Percentiles rank a stretch among this genome's conserved stretches.
Conservation (phyloP, 2,888 invertebrate species). For the Sceliomorpha sp. region DNA sequence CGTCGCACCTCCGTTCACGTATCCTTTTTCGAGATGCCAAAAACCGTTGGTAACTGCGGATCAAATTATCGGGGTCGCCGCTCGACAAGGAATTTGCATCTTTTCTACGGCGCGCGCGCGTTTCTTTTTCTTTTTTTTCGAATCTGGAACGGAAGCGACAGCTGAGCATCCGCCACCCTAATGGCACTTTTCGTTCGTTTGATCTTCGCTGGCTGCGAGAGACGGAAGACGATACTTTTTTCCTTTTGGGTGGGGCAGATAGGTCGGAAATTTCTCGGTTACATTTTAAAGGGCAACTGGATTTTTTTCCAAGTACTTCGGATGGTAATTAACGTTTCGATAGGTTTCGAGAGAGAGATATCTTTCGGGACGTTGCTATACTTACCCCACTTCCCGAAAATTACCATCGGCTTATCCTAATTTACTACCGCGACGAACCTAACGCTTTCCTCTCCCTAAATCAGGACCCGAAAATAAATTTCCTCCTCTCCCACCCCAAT, state of each 20-base stretch:
- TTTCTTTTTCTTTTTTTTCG: too few relatives aligned
- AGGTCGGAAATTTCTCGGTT: not conserved
- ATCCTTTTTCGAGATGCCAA: conserved; percentile 52
- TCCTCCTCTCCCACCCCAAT: too few relatives aligned
- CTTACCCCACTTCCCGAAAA: too few relatives aligned
- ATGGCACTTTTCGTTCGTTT: conserved; percentile 49
- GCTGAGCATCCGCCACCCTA: conserved; percentile 56
- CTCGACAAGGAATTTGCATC: conserved; percentile 71
- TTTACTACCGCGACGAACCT: too few relatives aligned
- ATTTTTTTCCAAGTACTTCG: too few relatives aligned
- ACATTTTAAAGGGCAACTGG: not conserved
- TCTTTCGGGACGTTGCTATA: too few relatives aligned
- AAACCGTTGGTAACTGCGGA: conserved; percentile 65
- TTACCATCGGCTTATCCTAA: too few relatives aligned
- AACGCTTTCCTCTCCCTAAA: too few relatives aligned
- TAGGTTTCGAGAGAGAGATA: too few relatives aligned
- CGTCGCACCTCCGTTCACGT: conserved; percentile 33
- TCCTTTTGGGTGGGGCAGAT: not conserved
- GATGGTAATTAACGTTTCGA: too few relatives aligned
- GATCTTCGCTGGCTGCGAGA: conserved; percentile 33
- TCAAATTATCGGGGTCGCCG: conserved; percentile 65
- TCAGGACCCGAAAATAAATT: too few relatives aligned
- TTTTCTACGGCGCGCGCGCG: conserved; percentile 56
- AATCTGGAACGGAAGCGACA: conserved; percentile 72
- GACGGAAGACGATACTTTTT: conserved; percentile 15